These are phyloP conservation scores for Brachionus angularis DNA, from an alignment of 1,140 invertebrate species.

Conservation along the genomic window DNA sequence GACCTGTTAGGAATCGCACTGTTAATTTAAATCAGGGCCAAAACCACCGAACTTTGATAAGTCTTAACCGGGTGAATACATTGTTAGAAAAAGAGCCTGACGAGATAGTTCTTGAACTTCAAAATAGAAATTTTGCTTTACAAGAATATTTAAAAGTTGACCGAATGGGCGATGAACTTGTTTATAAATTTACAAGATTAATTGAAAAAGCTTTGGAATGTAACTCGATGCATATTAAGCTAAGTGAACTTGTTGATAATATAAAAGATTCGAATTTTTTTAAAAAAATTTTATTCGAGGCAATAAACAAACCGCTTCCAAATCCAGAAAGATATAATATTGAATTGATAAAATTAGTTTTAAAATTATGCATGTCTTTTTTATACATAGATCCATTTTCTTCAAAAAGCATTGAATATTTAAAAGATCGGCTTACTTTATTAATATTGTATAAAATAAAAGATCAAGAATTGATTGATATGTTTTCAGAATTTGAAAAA, in stretches of 20 bases:
- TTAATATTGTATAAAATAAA: background rate
- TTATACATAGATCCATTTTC: background rate
- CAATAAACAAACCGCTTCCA: background rate
- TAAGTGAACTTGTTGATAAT: background rate
- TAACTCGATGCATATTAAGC: slow-evolving; percentile 9
- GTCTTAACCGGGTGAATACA: background rate
- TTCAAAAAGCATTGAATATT: background rate
- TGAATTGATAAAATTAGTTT: background rate
- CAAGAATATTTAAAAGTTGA: background rate
- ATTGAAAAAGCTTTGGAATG: slow-evolving; percentile 3
- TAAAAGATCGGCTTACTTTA: slow-evolving; percentile 19
- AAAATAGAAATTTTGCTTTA: background rate
- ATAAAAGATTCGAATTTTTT: slow-evolving; percentile 15
- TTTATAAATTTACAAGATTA: background rate
- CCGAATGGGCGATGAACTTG: background rate
- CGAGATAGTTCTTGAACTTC: background rate
- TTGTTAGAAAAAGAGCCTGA: background rate
- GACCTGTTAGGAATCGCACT: no score
- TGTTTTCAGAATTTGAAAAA: background rate
- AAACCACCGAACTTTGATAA: no score
- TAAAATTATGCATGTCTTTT: slow-evolving; percentile 1
- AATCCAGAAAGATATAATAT: background rate
- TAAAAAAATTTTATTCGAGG: background rate
- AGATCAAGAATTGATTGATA: slow-evolving; percentile 1
- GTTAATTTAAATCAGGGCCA: no score